phyloP scores from a whole-genome alignment of 2,888 invertebrate species.

The Trachelus iudaicus region DNA sequence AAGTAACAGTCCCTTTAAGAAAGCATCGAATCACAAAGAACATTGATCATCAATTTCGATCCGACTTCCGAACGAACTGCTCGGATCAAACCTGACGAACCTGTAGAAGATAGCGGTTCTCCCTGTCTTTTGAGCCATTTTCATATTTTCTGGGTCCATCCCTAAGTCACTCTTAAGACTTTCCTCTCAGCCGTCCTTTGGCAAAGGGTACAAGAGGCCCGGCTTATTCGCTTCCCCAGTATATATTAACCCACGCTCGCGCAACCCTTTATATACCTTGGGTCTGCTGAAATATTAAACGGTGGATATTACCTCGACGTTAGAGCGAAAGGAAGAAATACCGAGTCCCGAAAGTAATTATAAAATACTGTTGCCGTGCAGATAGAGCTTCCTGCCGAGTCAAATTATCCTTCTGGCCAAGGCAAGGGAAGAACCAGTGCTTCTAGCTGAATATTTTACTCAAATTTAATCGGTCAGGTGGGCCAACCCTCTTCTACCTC shows the following conservation, averaged over 20 bases:
- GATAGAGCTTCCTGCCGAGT: background rate
- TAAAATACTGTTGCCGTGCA: background rate
- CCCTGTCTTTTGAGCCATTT: background rate
- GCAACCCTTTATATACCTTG: background rate
- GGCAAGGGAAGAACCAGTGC: background rate
- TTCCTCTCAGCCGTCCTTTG: background rate
- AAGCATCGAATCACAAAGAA: too few species aligned
- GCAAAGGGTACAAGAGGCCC: background rate
- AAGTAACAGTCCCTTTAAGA: too few species aligned
- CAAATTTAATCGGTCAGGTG: background rate
- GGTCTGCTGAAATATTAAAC: background rate
- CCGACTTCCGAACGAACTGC: background rate
- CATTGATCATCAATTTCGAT: background rate
- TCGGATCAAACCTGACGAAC: background rate
- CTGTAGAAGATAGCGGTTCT: background rate
- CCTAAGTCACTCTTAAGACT: background rate
- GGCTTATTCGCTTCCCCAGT: background rate
- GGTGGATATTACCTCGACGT: background rate
- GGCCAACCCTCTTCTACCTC: background rate
- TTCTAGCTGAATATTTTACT: background rate
- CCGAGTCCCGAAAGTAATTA: background rate
- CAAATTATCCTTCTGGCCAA: background rate
- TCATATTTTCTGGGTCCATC: background rate
- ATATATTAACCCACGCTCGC: background rate
- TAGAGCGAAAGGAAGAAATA: background rate